A percentile compares a stretch with the other conserved stretches of the same genome.
These are phyloP conservation scores for Rosalia funebris DNA, from an alignment of 2,888 invertebrate genomes.

Conservation along the genomic window DNA sequence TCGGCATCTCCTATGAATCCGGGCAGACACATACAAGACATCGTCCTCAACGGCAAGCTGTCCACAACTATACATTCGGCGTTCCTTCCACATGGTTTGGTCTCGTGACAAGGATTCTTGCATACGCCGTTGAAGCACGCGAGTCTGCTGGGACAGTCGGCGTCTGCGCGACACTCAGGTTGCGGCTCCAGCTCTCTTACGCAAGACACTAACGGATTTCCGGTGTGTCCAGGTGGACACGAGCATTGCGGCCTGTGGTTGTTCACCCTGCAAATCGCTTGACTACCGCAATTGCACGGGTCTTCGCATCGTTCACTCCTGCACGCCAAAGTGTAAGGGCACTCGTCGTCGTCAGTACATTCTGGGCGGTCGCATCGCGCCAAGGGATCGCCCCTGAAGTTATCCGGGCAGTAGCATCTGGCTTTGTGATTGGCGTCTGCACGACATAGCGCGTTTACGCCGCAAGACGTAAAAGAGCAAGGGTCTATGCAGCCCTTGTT, in stretches of 20 bases:
- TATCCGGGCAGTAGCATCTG: constrained; percentile 84
- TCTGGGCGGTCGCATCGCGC: constrained; percentile 81
- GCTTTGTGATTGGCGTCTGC: constrained; percentile 81
- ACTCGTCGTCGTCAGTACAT: constrained; percentile 80
- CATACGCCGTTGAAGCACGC: constrained; percentile 85
- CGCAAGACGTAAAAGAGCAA: constrained; percentile 83
- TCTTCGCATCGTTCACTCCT: constrained; percentile 80
- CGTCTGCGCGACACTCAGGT: constrained; percentile 80
- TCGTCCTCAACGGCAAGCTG: constrained; percentile 85
- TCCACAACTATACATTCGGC: constrained; percentile 88
- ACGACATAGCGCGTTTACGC: constrained; percentile 80
- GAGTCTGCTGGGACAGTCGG: constrained; percentile 85
- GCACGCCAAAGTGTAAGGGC: constrained; percentile 82
- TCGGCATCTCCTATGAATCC: constrained; percentile 89
- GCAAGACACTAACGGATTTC: constrained; percentile 79
- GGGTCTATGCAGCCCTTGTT: constrained; percentile 84
- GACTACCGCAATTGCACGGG: constrained; percentile 85
- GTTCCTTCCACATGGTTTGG: constrained; percentile 81
- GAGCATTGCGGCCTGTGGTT: constrained; percentile 82
- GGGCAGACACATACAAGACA: constrained; percentile 86
- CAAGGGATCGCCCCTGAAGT: constrained; percentile 83
- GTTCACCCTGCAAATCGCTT: constrained; percentile 79
- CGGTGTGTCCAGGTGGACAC: constrained; percentile 84
- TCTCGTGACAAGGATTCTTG: constrained; percentile 81
- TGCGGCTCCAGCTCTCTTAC: constrained; percentile 68